Percentiles rank a stretch among this genome's conserved stretches.
phyloP scores from a whole-genome alignment of 2,113 vertebrate genomes.

The Atrichornis clamosus region DNA sequence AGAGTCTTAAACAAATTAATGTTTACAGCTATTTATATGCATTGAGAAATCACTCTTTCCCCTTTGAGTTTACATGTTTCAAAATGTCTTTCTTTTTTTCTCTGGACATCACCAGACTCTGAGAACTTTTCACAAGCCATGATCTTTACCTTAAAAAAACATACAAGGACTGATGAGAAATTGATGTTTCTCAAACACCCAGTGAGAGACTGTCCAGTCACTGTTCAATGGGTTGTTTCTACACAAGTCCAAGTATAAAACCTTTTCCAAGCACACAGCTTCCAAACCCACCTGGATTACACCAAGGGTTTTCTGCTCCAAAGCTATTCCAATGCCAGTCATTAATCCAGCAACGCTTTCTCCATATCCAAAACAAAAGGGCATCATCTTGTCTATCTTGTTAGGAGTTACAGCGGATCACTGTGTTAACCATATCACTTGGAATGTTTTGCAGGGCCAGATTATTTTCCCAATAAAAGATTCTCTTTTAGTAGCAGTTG shows the following conservation, averaged over 20 bases:
- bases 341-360: slow-evolving; percentile 9
- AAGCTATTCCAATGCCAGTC: not conserved
- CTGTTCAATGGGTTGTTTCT: not conserved
- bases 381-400: not conserved
- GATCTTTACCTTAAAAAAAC: not conserved
- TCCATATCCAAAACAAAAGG: not conserved
- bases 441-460: not conserved
- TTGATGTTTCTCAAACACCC: not conserved
- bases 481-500: not conserved
- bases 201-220: not conserved
- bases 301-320: not conserved
- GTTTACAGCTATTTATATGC: not conserved
- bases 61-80: not conserved
- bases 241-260: slow-evolving; percentile 24
- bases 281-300: not conserved
- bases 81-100: not conserved
- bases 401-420: not conserved
- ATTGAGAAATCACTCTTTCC: not conserved
- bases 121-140: not conserved
- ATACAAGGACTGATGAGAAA: not conserved
- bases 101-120: not conserved
- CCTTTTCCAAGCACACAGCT: not conserved
- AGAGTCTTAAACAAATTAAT: not conserved
- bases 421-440: not conserved
- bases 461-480: not conserved